Conservation (phyloP, 2,113 vertebrate genomes). For the Indicator indicator region DNA sequence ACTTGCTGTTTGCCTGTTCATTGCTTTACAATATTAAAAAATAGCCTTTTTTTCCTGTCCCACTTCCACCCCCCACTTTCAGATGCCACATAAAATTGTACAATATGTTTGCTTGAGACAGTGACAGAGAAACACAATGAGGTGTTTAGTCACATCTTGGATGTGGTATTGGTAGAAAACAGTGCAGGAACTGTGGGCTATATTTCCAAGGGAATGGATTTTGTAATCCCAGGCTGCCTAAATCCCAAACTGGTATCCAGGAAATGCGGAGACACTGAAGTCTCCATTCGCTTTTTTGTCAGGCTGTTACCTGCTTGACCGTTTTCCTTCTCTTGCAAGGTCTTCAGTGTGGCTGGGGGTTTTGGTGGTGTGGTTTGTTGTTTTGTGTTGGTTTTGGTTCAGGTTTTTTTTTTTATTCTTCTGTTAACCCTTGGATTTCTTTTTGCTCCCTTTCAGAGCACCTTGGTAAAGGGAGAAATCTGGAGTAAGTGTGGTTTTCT, state of each 20-base stretch:
- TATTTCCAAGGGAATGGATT: slow-evolving; percentile 18
- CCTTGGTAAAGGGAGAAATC: not conserved
- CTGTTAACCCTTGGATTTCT: slow-evolving; percentile 39
- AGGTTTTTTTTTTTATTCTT: not conserved
- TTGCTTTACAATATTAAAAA: not conserved
- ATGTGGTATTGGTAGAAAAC: slow-evolving; percentile 39
- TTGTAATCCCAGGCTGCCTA: slow-evolving; percentile 35
- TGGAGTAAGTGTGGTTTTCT: slow-evolving; percentile 20
- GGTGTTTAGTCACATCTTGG: slow-evolving; percentile 61
- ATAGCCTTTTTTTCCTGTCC: not conserved
- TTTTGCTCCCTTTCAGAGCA: not conserved
- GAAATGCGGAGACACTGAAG: not conserved
- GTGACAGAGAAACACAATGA: slow-evolving; percentile 50
- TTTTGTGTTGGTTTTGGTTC: too few relatives aligned
- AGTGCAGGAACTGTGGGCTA: slow-evolving; percentile 10
- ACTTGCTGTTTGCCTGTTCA: not conserved
- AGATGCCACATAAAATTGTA: slow-evolving; percentile 42
- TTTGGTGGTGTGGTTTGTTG: not conserved
- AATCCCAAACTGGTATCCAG: slow-evolving; percentile 6
- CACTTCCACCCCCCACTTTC: not conserved
- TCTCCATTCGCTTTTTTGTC: slow-evolving; percentile 6
- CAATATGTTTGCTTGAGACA: slow-evolving; percentile 45
- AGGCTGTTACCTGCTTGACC: not conserved
- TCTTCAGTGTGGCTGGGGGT: not conserved
- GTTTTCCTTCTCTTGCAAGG: not conserved